A percentile compares a stretch with the other conserved stretches of the same genome.
Conservation (phyloP, 2,888 invertebrate species). For the Homarus gammarus region DNA sequence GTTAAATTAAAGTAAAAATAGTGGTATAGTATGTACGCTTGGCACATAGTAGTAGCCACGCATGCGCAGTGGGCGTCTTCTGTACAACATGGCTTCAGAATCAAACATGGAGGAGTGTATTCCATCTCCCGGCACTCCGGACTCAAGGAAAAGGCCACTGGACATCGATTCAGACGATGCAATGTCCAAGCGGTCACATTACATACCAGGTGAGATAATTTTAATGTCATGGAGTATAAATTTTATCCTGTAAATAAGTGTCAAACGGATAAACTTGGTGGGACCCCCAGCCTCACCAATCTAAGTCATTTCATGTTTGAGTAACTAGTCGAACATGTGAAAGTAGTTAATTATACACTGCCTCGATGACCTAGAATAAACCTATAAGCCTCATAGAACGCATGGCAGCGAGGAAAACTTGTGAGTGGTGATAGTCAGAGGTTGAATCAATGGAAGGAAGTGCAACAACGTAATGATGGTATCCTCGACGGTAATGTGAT, state of each 20-base stretch:
- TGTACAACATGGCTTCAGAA: slow-evolving; percentile 69
- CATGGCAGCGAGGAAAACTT: neutral
- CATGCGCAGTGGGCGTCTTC: slow-evolving; percentile 71
- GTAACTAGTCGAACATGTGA: neutral
- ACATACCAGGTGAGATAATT: slow-evolving; percentile 73
- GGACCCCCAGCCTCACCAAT: neutral
- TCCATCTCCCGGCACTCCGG: slow-evolving; percentile 75
- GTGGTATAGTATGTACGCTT: neutral
- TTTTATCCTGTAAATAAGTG: neutral
- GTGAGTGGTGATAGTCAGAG: neutral
- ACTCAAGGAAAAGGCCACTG: slow-evolving; percentile 74
- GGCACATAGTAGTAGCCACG: slow-evolving; percentile 8
- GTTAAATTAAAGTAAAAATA: neutral
- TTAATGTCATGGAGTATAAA: neutral
- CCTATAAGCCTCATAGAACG: neutral
- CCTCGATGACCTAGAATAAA: neutral
- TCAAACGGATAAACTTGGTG: neutral
- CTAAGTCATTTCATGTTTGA: neutral
- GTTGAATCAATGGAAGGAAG: neutral
- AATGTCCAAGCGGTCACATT: slow-evolving; percentile 75
- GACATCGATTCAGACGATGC: slow-evolving; percentile 75
- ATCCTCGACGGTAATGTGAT: neutral
- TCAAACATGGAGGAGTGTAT: slow-evolving; percentile 71
- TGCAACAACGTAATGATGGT: neutral
- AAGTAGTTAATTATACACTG: neutral